Base-by-base conservation (phyloP, 1,140 invertebrate genomes). In the Papilio polytes region DNA sequence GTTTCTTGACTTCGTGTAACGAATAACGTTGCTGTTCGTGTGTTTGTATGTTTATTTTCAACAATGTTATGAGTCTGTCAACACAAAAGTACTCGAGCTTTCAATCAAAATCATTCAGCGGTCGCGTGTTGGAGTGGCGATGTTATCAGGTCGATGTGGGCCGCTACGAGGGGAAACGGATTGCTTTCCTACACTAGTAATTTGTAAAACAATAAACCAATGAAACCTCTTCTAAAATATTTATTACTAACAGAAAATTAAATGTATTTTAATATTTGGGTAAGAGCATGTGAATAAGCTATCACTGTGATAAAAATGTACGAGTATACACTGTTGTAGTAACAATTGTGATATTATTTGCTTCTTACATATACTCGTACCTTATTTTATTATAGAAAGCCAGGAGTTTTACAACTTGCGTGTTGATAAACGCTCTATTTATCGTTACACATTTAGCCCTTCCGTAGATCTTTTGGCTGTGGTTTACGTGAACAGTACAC, bases 81-180 rank as follows among this genome's bases (percentile, higher is more conserved):
- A 51, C 51, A 70, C 59, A 82, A 82, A 80, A 48, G 48, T 51
- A 83, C 82, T 83, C 74, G 72, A 81, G 83, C 76, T 84, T 86
- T 85, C 83, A 86, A 88, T 86, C 83, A 87, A 80, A 83, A 85
- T 85, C 85, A 83, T 83, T 85, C 77, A 63, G 80, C 41, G 79
- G 78, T 86, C 81, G 86, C 87, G 85, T 88, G 85, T 63, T 70
- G 31, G 74, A 85, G 84, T 87, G 85, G 87, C 86, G 88, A 89
- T 90, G 86, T 90, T 90, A 90, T 89, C 85, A 80, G 74, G 26
- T 22, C 74, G 66, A 18, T 80, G 79, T 85, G 84, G 85, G 84
- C 84, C 87, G 79, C 80, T 89, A 84, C 74, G 82, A 76, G 81
- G 80, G 82, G 80, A 84, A 59, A 81, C 81, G 82, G 82, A 86